Evolutionary conservation across 1,140 invertebrate species (phyloP), one percentile per base, ranked within the genome.

Genomic region (Orchestia grillus): DNA sequence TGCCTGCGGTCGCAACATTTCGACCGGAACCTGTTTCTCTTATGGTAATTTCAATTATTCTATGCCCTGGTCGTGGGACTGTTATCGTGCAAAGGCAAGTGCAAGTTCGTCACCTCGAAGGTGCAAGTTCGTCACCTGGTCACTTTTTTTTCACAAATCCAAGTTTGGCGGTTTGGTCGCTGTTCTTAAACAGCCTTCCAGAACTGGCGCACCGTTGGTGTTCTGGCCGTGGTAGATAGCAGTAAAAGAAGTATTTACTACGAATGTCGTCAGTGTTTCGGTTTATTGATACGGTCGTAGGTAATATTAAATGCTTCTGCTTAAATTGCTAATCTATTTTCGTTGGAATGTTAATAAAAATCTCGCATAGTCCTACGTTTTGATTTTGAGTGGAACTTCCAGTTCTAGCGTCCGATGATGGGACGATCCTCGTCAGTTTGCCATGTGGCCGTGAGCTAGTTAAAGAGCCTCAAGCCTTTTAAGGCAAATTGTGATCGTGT

Each of bases 71-170:
- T 44, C n/a, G 41, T 90, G 15, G 41, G 3, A 41, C 41, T 44
- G n/a, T 90, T 90, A 90, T 90, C 41, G 88, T 90, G 88, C 41
- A 87, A 87, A 87, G 87, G n/a, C n/a, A n/a, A n/a, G n/a, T n/a
- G n/a, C n/a, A n/a, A n/a, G n/a, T n/a, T n/a, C n/a, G n/a, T n/a
- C n/a, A 36, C 19, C 47, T 53, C 47, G 47, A 53, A 53, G 47
- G 11, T 77, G 36, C 62, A 28, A 77, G 62, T 77, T 77, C 11
- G 62, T 36, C 36, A 36, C 62, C 28, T 53, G 19, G 47, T 6
- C 6, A 53, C 6, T 6, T 53, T 6, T 53, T 19, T 19, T 36
- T 15, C 62, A 36, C 11, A 36, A 77, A 77, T 77, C 28, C 11
- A 36, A 77, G 62, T 77, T 77, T 15, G 62, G 11, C 28, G 62